A percentile compares a stretch with the other conserved stretches of the same genome.
Conservation (phyloP, 1,140 invertebrate species). For the Panonychus citri region DNA sequence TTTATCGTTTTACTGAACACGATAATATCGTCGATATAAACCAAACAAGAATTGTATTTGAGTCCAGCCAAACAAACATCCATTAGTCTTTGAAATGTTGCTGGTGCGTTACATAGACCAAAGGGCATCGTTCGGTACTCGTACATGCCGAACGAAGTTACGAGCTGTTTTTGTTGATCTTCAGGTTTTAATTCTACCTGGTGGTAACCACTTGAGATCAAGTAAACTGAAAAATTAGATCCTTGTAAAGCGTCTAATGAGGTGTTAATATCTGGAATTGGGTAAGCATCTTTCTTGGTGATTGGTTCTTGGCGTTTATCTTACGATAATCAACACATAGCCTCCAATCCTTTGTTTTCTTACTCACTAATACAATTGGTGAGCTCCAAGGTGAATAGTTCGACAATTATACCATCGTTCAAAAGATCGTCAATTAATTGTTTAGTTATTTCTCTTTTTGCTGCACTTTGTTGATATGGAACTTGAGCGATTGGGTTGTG, state of each 20-base stretch:
- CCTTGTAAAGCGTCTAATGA: neutral
- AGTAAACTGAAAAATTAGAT: neutral
- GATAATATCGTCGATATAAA: conserved; percentile 18
- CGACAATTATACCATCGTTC: neutral
- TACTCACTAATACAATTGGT: neutral
- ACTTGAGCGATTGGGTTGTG: neutral
- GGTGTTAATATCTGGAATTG: neutral
- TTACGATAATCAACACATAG: neutral
- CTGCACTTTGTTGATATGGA: neutral
- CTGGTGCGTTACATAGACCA: conserved; percentile 12
- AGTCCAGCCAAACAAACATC: conserved; percentile 7
- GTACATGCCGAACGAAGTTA: conserved; percentile 4
- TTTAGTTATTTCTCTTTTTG: neutral
- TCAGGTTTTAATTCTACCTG: conserved; percentile 21
- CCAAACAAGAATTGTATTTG: conserved; percentile 4
- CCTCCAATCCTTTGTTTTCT: neutral
- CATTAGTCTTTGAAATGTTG: conserved; percentile 16
- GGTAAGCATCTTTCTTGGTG: neutral
- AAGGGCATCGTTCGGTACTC: conserved; percentile 14
- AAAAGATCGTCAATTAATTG: neutral
- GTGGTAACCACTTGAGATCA: conserved; percentile 27
- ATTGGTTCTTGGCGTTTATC: neutral
- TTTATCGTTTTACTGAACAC: conserved; percentile 13
- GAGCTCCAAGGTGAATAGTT: neutral
- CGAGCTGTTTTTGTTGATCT: conserved; percentile 2